Conservation (phyloP, 2,797 vertebrate species). For the Xiphophorus birchmanni region DNA sequence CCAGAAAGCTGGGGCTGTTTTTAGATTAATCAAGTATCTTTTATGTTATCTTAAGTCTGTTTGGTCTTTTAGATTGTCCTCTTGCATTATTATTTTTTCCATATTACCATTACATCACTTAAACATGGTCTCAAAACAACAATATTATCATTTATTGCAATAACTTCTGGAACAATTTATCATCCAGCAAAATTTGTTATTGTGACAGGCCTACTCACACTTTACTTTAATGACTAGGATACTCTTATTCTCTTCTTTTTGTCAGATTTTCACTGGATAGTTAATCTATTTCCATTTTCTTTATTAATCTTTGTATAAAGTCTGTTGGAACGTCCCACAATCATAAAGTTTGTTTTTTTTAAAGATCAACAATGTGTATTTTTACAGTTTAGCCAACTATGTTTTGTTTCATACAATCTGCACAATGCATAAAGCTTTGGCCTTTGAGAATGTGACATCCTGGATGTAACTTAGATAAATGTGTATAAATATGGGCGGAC, state of each 20-base stretch:
- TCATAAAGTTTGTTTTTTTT: background rate
- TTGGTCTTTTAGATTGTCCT: too few relatives aligned
- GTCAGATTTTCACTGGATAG: background rate
- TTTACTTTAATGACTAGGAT: background rate
- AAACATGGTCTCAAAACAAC: too few relatives aligned
- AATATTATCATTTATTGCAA: too few relatives aligned
- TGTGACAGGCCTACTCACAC: conserved; percentile 7
- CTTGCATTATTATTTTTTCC: too few relatives aligned
- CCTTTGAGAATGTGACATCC: background rate
- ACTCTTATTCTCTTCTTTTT: background rate
- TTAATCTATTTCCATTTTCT: background rate
- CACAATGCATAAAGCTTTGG: background rate
- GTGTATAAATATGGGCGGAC: background rate
- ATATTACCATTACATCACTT: too few relatives aligned
- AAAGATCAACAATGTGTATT: background rate
- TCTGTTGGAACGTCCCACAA: background rate
- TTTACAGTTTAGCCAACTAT: background rate
- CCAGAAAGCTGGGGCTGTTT: conserved; percentile 40
- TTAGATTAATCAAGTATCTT: conserved; percentile 20
- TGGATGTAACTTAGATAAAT: background rate
- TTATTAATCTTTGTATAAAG: background rate
- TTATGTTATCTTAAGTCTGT: conserved; percentile 14
- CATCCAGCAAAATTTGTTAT: too few relatives aligned
- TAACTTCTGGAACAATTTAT: too few relatives aligned
- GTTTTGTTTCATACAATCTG: background rate